Evolutionary conservation across 2,113 vertebrate genomes (phyloP).

Genomic region (Capricornis sumatraensis): DNA sequence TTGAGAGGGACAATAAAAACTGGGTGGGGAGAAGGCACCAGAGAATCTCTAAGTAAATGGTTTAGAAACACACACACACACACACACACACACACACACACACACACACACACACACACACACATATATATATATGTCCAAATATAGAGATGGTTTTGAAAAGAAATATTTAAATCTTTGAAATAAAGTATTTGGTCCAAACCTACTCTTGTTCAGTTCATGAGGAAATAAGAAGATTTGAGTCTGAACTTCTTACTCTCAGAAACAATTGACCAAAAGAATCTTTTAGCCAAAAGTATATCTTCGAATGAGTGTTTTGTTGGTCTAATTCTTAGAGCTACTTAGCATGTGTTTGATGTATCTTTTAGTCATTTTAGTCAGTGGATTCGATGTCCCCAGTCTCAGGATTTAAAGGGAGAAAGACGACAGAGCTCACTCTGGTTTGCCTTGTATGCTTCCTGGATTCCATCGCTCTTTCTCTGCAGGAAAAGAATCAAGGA

Average conservation of each 20-base stretch:
- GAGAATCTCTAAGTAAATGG: neutral
- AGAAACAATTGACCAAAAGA: neutral
- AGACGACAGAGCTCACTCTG: neutral
- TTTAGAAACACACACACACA: neutral
- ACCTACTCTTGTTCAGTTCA: neutral
- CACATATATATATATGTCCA: fast-evolving
- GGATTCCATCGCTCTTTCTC: neutral
- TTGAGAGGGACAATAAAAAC: neutral
- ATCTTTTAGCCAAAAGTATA: neutral
- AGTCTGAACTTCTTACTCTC: neutral
- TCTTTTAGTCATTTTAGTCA: neutral
- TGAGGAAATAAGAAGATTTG: neutral
- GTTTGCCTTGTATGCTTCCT: neutral
- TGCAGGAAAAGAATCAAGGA: neutral
- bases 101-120: neutral
- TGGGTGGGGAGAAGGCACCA: neutral
- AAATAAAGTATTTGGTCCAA: neutral
- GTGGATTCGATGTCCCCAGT: neutral
- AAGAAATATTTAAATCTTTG: neutral
- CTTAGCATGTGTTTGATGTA: neutral
- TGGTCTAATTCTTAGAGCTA: neutral
- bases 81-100: neutral
- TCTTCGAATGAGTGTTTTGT: neutral
- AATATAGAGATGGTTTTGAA: neutral
- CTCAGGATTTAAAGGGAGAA: neutral